Evolutionary conservation across 1,140 invertebrate genomes (phyloP).

Genomic region (Mercenaria mercenaria): DNA sequence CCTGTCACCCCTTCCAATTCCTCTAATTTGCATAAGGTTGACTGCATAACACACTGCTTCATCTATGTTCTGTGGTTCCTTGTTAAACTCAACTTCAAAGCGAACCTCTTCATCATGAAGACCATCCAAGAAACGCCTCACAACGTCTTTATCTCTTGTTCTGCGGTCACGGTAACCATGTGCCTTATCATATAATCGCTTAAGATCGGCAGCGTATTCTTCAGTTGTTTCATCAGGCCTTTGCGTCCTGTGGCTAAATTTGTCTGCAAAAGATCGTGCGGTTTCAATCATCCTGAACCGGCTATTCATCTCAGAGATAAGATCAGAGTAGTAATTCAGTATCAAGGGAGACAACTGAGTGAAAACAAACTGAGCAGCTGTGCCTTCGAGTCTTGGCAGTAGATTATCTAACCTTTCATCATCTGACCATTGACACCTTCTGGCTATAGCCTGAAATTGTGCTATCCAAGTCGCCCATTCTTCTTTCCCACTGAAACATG

Average conservation of each 20-base stretch:
- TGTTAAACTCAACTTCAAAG: not conserved
- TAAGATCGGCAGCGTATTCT: not conserved
- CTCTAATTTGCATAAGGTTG: not conserved
- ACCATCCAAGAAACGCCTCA: not conserved
- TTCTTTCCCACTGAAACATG: not conserved
- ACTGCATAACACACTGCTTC: not conserved
- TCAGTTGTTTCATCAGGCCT: not conserved
- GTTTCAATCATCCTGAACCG: slow-evolving; percentile 2
- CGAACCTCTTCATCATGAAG: not conserved
- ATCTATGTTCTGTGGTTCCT: not conserved
- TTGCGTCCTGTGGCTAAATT: not conserved
- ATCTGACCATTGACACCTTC: not conserved
- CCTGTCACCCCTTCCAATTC: not conserved
- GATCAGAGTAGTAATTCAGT: not conserved
- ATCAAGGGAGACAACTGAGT: not conserved
- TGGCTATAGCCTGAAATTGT: not conserved
- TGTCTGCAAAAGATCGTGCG: not conserved
- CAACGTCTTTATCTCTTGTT: not conserved
- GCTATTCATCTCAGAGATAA: not conserved
- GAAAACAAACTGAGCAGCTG: slow-evolving; percentile 7
- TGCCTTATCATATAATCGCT: not conserved
- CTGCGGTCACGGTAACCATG: not conserved
- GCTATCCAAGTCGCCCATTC: slow-evolving; percentile 26
- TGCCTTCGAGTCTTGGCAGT: slow-evolving; percentile 1
- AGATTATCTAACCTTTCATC: not conserved